These are phyloP conservation scores for Plestiodon gilberti DNA, from an alignment of 2,113 vertebrate genomes.

Conservation along the genomic window DNA sequence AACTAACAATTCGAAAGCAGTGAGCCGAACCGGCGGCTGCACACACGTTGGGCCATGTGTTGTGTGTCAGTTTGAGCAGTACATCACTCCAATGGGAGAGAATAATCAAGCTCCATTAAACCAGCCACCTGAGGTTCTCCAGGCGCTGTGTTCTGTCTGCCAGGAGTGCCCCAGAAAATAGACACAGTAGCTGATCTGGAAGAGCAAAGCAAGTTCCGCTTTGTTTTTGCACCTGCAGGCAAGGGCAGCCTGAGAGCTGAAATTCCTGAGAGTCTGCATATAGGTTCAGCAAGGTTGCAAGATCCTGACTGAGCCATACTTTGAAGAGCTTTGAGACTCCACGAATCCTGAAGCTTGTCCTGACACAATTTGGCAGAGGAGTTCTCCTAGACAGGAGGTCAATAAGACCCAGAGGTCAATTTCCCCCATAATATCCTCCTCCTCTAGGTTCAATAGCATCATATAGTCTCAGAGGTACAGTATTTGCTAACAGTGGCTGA, in stretches of 20 bases:
- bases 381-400: not conserved
- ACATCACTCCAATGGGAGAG: constrained; percentile 11
- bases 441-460: not conserved
- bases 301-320: not conserved
- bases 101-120: constrained; percentile 11
- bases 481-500: not conserved
- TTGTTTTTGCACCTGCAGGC: not conserved
- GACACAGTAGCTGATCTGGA: not conserved
- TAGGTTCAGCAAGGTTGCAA: not conserved
- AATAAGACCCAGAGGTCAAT: not conserved
- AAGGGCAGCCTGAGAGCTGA: not conserved
- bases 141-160: not conserved
- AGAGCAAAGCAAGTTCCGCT: not conserved
- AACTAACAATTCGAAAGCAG: constrained; percentile 16
- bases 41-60: constrained; percentile 5
- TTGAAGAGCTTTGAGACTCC: not conserved
- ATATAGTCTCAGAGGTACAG: not conserved
- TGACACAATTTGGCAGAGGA: not conserved
- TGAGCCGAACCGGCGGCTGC: not conserved
- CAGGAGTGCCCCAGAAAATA: not conserved
- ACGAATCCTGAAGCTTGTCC: not conserved
- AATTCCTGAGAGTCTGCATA: not conserved
- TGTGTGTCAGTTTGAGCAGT: constrained; percentile 3
- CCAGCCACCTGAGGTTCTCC: not conserved
- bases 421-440: not conserved